Conservation (phyloP, 2,888 invertebrate species). For the Tubulanus polymorphus region DNA sequence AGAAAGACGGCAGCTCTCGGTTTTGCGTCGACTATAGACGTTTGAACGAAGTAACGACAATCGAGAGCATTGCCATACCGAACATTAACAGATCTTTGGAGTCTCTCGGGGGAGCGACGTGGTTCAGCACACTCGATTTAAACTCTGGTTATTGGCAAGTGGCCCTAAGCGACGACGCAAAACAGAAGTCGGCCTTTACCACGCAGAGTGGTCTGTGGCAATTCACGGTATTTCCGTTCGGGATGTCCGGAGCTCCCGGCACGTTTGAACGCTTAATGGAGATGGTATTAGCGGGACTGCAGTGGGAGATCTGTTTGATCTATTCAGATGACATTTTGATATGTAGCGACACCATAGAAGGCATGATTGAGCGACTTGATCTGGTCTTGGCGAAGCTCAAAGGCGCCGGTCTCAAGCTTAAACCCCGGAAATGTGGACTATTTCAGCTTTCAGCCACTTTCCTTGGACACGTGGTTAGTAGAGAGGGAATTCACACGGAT, state of each 20-base stretch:
- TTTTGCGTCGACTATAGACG: conserved; percentile 21
- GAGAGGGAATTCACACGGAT: conserved; percentile 18
- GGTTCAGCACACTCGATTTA: conserved; percentile 22
- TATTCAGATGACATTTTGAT: conserved; percentile 22
- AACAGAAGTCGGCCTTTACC: conserved; percentile 20
- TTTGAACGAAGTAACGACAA: conserved; percentile 19
- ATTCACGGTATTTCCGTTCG: conserved; percentile 17
- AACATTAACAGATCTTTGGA: conserved; percentile 21
- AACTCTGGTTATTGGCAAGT: conserved; percentile 21
- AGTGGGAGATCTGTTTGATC: conserved; percentile 20
- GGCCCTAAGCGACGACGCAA: background rate
- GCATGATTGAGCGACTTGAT: conserved; percentile 15
- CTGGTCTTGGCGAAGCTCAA: conserved; percentile 15
- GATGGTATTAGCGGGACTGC: conserved; percentile 16
- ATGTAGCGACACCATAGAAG: conserved; percentile 12
- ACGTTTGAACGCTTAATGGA: conserved; percentile 21
- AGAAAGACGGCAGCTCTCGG: conserved; percentile 16
- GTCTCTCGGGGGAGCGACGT: conserved; percentile 15
- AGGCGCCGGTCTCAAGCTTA: conserved; percentile 20
- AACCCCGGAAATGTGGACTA: conserved; percentile 19
- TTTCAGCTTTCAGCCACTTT: conserved; percentile 12
- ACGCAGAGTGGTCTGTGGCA: conserved; percentile 20
- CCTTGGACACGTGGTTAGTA: conserved; percentile 16
- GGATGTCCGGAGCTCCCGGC: conserved; percentile 15
- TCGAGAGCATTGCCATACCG: conserved; percentile 21